Evolutionary conservation across 1,140 invertebrate genomes (phyloP).

Genomic region (Eriocheir sinensis): DNA sequence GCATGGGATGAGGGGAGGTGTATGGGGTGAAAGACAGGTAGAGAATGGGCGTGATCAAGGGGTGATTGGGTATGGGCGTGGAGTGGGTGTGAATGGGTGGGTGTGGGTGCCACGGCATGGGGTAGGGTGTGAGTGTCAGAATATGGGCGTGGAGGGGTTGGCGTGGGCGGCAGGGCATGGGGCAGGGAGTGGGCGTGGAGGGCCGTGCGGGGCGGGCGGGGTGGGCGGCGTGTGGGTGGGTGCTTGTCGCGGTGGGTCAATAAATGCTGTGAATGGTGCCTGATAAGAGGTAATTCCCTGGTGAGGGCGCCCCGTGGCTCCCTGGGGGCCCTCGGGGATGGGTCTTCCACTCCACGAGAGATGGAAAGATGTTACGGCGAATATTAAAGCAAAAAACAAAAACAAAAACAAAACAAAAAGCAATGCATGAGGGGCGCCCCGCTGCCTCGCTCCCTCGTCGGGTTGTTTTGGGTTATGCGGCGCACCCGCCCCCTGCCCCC

Average conservation of each 20-base stretch:
- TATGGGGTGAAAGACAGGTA: too few species aligned
- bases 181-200: not conserved
- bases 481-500: not conserved
- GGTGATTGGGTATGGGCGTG: not conserved
- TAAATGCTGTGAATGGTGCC: conserved; percentile 57
- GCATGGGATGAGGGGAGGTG: not conserved
- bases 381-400: not conserved
- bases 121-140: not conserved
- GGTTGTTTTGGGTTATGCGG: conserved; percentile 25
- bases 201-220: conserved; percentile 9
- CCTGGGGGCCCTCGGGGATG: not conserved
- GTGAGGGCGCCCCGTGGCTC: conserved; percentile 11
- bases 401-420: conserved; percentile 37
- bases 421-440: not conserved
- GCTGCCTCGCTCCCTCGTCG: not conserved
- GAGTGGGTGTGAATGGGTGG: not conserved
- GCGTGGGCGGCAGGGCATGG: too few species aligned
- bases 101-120: too few species aligned
- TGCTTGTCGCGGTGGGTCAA: conserved; percentile 54
- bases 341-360: not conserved
- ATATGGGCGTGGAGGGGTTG: conserved; percentile 2
- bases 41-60: not conserved
- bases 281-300: conserved; percentile 60
- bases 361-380: not conserved
- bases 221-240: conserved; percentile 31